phyloP scores from a whole-genome alignment of 2,888 invertebrate genomes.

The Dorcus hopei region DNA sequence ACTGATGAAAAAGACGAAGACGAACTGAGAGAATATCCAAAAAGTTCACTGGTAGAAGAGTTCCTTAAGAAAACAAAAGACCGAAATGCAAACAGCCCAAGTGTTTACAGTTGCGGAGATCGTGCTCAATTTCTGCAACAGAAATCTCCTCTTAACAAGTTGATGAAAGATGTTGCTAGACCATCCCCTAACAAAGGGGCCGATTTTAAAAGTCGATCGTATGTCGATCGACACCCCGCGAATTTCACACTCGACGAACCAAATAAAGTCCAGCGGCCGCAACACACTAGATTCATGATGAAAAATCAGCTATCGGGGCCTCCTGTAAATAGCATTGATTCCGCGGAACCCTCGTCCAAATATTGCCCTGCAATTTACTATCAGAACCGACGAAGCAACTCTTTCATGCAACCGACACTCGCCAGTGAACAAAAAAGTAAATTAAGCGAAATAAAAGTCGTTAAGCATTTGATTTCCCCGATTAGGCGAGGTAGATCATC shows the following conservation, averaged over 20 bases:
- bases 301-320: slow-evolving; percentile 13
- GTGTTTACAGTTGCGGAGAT: slow-evolving; percentile 2
- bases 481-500: slow-evolving; percentile 37
- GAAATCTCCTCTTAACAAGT: not conserved
- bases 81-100: not conserved
- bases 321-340: slow-evolving; percentile 5
- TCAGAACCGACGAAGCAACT: slow-evolving; percentile 10
- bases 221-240: slow-evolving; percentile 12
- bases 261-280: slow-evolving; percentile 1
- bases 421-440: slow-evolving; percentile 42
- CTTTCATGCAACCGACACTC: slow-evolving; percentile 45
- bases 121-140: slow-evolving; percentile 4
- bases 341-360: no score
- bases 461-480: slow-evolving; percentile 35
- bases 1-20: no score
- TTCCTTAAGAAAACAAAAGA: slow-evolving; percentile 26
- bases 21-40: slow-evolving; percentile 13
- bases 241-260: slow-evolving; percentile 2
- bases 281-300: slow-evolving; percentile 21
- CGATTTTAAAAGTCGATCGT: slow-evolving; percentile 20
- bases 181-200: not conserved
- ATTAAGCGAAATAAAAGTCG: slow-evolving; percentile 32
- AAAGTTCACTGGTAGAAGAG: slow-evolving; percentile 32
- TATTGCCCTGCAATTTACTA: not conserved
- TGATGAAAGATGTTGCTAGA: not conserved